A percentile compares a stretch with the other conserved stretches of the same genome.
Conservation (phyloP, 2,113 vertebrate genomes). For the Dascyllus trimaculatus region DNA sequence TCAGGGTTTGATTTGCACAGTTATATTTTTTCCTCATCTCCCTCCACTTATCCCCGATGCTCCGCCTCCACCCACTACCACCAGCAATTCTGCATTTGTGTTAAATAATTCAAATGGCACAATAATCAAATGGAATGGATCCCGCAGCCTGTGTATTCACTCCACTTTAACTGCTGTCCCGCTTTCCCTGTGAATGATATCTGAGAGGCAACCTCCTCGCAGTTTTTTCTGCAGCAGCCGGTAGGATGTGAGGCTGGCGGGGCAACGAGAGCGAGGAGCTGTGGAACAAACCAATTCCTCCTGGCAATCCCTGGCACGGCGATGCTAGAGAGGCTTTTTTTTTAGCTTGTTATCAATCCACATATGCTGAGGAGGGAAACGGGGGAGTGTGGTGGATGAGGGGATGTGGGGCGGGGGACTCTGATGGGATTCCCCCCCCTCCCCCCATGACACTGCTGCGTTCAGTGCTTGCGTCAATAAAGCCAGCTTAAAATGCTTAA, state of each 20-base stretch:
- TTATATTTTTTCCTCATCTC: conserved; percentile 65
- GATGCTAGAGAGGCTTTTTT: conserved; percentile 35
- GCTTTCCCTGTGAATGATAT: conserved; percentile 52
- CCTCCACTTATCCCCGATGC: conserved; percentile 43
- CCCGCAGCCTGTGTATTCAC: conserved; percentile 47
- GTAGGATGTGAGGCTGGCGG: conserved; percentile 49
- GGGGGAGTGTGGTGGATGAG: conserved; percentile 41
- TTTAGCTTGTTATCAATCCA: conserved; percentile 49
- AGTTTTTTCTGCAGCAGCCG: conserved; percentile 14
- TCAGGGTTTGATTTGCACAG: conserved; percentile 72
- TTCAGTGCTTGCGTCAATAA: conserved; percentile 72
- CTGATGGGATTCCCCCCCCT: conserved; percentile 59
- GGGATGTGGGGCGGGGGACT: conserved; percentile 24
- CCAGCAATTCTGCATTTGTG: conserved; percentile 50
- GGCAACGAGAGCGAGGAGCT: conserved; percentile 30
- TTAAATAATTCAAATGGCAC: conserved; percentile 74
- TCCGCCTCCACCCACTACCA: conserved; percentile 51
- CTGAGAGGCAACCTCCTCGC: conserved; percentile 38
- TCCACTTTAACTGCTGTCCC: conserved; percentile 49
- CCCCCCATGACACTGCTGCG: conserved; percentile 47
- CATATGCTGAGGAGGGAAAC: conserved; percentile 60
- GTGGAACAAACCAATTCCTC: conserved; percentile 73
- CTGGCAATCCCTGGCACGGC: conserved; percentile 46
- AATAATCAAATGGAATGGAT: conserved; percentile 72
- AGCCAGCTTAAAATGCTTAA: conserved; percentile 82